Conservation (phyloP, 2,797 vertebrate species). For the Novumbra hubbsi region DNA sequence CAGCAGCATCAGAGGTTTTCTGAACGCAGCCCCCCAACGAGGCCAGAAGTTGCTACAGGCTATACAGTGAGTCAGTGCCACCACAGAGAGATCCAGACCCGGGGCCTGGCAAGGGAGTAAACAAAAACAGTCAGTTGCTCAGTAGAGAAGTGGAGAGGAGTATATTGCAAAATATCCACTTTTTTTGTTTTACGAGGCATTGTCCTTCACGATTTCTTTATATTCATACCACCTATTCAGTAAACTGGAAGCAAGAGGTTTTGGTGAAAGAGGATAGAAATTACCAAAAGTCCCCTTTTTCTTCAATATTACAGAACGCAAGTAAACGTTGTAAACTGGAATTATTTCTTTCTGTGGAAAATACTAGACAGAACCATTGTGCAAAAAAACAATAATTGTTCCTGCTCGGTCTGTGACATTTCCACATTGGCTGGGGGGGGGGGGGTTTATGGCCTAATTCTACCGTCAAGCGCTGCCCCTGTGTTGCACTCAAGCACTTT, state of each 20-base stretch:
- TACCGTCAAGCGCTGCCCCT: constrained; percentile 56
- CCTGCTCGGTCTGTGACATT: constrained; percentile 56
- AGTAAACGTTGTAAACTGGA: constrained; percentile 49
- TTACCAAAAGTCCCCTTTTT: constrained; percentile 13
- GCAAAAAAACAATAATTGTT: constrained; percentile 52
- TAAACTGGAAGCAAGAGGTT: constrained; percentile 44
- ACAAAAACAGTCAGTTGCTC: too few species aligned
- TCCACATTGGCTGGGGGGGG: constrained; percentile 47
- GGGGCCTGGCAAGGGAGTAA: too few species aligned
- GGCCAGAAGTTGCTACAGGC: neutral
- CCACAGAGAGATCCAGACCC: neutral
- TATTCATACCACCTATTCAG: constrained; percentile 30
- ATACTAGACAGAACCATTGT: constrained; percentile 44
- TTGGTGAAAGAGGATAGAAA: constrained; percentile 36
- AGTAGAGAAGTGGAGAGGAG: too few species aligned
- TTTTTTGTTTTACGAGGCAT: constrained; percentile 32
- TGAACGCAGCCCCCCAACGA: constrained; percentile 8
- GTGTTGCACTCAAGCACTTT: constrained; percentile 52
- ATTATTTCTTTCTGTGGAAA: constrained; percentile 65
- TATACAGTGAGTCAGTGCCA: neutral
- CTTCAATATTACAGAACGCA: constrained; percentile 33
- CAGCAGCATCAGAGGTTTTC: neutral
- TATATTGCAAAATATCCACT: too few species aligned
- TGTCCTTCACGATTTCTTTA: constrained; percentile 51
- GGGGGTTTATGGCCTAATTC: constrained; percentile 60